Evolutionary conservation across 2,797 vertebrate genomes (phyloP).

Genomic region (Neosilurus mollespiculum): DNA sequence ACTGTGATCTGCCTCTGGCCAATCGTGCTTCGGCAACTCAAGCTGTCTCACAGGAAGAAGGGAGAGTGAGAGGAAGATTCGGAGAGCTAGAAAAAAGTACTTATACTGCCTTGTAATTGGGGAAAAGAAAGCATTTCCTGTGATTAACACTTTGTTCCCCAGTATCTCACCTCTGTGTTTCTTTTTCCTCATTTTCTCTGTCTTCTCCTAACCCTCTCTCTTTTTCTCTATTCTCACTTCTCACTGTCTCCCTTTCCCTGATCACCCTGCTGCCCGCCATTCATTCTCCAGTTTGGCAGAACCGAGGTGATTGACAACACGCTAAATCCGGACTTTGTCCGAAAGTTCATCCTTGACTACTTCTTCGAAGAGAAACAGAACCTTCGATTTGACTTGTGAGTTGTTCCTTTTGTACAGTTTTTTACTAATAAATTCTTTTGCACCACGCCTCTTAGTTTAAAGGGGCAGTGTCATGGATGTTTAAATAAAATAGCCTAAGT

Average conservation of each 20-base stretch:
- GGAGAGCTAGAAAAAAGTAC: slow-evolving; percentile 8
- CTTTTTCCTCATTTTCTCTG: slow-evolving; percentile 28
- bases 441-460: neutral
- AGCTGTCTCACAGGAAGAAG: slow-evolving; percentile 19
- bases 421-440: neutral
- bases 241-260: neutral
- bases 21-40: slow-evolving; percentile 24
- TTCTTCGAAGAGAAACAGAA: slow-evolving; percentile 97
- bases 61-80: neutral
- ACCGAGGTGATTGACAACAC: slow-evolving; percentile 96
- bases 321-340: slow-evolving; percentile 91
- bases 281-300: slow-evolving; percentile 81
- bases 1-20: slow-evolving; percentile 19
- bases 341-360: slow-evolving; percentile 93
- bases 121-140: slow-evolving; percentile 8
- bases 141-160: slow-evolving; percentile 29
- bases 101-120: neutral
- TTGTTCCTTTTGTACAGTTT: slow-evolving; percentile 47
- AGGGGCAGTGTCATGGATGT: too few relatives aligned
- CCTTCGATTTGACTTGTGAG: slow-evolving; percentile 95
- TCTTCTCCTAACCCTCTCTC: slow-evolving; percentile 22
- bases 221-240: neutral
- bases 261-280: neutral
- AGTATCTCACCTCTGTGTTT: neutral
- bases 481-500: too few relatives aligned